phyloP scores from a whole-genome alignment of 2,113 vertebrate species.

The Lipotes vexillifer region DNA sequence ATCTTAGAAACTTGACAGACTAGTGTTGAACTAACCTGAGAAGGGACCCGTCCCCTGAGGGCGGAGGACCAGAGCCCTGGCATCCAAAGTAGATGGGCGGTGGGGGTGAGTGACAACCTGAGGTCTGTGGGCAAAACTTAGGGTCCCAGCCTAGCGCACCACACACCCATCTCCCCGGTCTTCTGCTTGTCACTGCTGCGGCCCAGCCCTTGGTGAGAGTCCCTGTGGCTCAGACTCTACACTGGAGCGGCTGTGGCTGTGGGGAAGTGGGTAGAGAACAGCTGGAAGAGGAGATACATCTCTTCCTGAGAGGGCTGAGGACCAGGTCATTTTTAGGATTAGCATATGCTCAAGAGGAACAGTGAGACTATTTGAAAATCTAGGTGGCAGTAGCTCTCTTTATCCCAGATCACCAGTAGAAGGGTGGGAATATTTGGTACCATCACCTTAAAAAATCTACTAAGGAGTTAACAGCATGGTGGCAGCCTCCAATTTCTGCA shows the following conservation, averaged over 20 bases:
- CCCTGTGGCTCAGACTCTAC: neutral
- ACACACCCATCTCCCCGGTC: no score
- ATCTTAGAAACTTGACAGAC: neutral
- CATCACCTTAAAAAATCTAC: neutral
- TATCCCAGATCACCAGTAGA: neutral
- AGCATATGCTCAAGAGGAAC: neutral
- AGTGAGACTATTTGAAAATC: neutral
- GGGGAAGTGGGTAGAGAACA: neutral
- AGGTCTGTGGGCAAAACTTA: neutral
- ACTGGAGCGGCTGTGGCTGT: neutral
- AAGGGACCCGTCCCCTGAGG: accelerated
- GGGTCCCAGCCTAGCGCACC: accelerated
- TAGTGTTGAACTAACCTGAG: neutral
- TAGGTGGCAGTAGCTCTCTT: neutral
- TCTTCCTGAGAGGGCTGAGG: neutral
- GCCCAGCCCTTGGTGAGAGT: neutral
- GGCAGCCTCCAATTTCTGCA: neutral
- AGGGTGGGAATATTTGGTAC: neutral
- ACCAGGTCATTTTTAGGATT: neutral
- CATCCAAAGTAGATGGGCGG: no score
- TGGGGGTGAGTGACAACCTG: neutral
- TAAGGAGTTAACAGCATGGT: neutral
- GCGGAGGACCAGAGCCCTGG: neutral
- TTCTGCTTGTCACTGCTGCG: neutral
- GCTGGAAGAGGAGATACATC: neutral